Evolutionary conservation across 1,140 invertebrate genomes (phyloP).

Genomic region (Andricus grossulariae): DNA sequence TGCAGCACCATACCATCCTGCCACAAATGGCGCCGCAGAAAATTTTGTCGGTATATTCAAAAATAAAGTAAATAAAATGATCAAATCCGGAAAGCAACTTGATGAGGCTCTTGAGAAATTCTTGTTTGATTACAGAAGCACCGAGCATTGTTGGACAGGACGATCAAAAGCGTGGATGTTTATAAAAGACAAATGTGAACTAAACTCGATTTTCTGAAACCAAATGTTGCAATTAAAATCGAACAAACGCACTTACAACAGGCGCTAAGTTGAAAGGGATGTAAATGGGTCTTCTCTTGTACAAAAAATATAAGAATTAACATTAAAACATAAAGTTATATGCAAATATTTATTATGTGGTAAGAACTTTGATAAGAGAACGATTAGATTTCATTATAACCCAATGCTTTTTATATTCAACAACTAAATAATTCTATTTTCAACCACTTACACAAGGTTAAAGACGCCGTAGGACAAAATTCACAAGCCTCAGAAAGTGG

Average conservation of each 20-base stretch:
- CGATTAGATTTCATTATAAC: too few relatives aligned
- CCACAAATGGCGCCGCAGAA: conserved; percentile 64
- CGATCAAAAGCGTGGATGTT: conserved; percentile 33
- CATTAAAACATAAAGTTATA: too few relatives aligned
- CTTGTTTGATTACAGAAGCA: conserved; percentile 37
- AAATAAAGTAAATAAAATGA: conserved; percentile 56
- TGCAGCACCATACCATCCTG: conserved; percentile 58
- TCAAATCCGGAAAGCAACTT: conserved; percentile 33
- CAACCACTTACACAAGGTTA: too few relatives aligned
- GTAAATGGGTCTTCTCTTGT: too few relatives aligned
- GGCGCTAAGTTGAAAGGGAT: not conserved
- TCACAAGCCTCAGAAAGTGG: too few relatives aligned
- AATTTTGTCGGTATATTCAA: conserved; percentile 62
- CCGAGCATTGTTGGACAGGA: conserved; percentile 36
- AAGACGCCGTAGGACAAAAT: too few relatives aligned
- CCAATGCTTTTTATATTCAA: too few relatives aligned
- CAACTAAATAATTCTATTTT: too few relatives aligned
- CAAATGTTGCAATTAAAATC: not conserved
- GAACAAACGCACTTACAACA: conserved; percentile 3
- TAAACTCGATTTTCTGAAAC: conserved; percentile 37
- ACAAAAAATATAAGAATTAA: too few relatives aligned
- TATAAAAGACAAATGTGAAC: conserved; percentile 35
- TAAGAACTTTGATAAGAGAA: too few relatives aligned
- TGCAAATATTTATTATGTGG: too few relatives aligned
- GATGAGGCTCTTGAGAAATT: conserved; percentile 34